phyloP scores from a whole-genome alignment of 2,888 invertebrate species.

The Thera obeliscata region DNA sequence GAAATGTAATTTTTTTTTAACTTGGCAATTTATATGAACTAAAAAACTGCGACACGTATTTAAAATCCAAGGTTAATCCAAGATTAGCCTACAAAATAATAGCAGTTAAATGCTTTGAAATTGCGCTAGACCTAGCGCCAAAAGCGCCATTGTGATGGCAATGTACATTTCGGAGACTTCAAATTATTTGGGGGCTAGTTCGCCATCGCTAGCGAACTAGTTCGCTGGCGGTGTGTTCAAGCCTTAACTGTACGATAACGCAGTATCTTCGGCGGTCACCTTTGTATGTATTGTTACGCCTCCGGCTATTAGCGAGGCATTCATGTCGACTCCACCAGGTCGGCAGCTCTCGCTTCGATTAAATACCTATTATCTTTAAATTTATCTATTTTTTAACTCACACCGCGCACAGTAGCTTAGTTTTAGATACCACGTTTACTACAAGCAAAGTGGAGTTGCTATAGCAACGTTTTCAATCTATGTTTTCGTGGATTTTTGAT shows the following conservation, averaged over 20 bases:
- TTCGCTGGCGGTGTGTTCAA: too few relatives aligned
- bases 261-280: conserved; percentile 40
- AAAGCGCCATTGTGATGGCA: too few relatives aligned
- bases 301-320: conserved; percentile 63
- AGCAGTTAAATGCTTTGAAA: too few relatives aligned
- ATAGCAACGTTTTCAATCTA: conserved; percentile 6
- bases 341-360: conserved; percentile 62
- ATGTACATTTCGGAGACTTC: too few relatives aligned
- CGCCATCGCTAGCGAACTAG: too few relatives aligned
- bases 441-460: conserved; percentile 5
- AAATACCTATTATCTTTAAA: conserved; percentile 70
- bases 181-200: too few relatives aligned
- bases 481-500: not conserved
- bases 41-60: too few relatives aligned
- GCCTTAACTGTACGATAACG: conserved; percentile 12
- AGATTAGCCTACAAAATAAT: too few relatives aligned
- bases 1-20: too few relatives aligned
- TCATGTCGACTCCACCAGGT: conserved; percentile 60
- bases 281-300: conserved; percentile 46
- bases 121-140: too few relatives aligned
- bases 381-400: conserved; percentile 44
- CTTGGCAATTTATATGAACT: too few relatives aligned
- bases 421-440: conserved; percentile 5
- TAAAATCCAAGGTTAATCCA: too few relatives aligned
- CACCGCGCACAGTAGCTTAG: conserved; percentile 23